Evolutionary conservation across 1,140 invertebrate genomes (phyloP).

Genomic region (Zaprionus davidi): DNA sequence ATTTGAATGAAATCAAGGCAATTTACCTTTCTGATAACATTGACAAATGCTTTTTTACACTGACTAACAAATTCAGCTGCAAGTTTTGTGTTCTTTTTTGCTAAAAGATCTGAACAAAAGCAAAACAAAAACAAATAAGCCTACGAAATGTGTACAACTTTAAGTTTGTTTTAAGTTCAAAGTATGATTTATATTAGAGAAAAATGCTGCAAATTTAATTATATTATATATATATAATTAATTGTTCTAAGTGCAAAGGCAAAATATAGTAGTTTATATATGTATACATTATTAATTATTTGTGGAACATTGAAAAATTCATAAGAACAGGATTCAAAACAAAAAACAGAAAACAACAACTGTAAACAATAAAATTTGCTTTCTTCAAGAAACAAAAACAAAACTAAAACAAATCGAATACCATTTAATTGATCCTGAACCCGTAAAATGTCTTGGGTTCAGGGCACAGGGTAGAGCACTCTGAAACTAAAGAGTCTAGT

Average conservation of each 20-base stretch:
- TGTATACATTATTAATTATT: constrained; percentile 69
- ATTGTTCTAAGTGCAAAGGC: constrained; percentile 71
- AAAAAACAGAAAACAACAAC: constrained; percentile 25
- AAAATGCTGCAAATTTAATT: constrained; percentile 78
- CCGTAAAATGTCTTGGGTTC: neutral
- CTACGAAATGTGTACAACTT: constrained; percentile 68
- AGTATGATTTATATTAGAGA: constrained; percentile 71
- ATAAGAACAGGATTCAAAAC: constrained; percentile 43
- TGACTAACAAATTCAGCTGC: constrained; percentile 40
- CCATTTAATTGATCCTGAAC: constrained; percentile 16
- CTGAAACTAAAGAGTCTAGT: neutral
- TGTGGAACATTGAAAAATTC: constrained; percentile 61
- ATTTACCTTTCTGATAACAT: constrained; percentile 42
- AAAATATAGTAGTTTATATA: constrained; percentile 56
- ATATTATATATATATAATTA: constrained; percentile 46
- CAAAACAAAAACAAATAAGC: constrained; percentile 38
- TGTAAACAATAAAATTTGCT: constrained; percentile 61
- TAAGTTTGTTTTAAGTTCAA: constrained; percentile 81
- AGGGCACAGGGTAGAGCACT: neutral
- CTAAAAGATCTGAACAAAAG: constrained; percentile 69
- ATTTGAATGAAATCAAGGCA: constrained; percentile 55
- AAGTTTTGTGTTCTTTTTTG: constrained; percentile 76
- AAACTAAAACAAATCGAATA: constrained; percentile 54
- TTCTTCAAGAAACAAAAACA: constrained; percentile 59
- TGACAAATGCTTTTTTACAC: constrained; percentile 48